Evolutionary conservation across 2,113 vertebrate species (phyloP), one percentile per base, ranked within the genome.

Genomic region (Apodemus speciosus): DNA sequence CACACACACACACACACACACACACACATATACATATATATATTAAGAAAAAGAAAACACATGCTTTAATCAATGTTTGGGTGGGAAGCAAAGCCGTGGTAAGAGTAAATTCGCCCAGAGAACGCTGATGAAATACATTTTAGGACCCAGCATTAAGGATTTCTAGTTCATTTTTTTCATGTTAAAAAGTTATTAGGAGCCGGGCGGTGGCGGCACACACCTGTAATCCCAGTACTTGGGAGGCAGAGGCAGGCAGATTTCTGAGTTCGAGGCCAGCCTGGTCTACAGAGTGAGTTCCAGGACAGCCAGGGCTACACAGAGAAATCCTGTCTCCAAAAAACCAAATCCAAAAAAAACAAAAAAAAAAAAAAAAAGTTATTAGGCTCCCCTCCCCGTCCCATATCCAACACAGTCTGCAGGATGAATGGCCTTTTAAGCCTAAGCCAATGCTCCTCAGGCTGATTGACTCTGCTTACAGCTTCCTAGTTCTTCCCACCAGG

Each of bases 111-210:
- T 77, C 94, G 16, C 60, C 25, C 80, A 85, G 80, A 46, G 62
- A 68, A 40, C 9, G n/a, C 13, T 40, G 23, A 21, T 71, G 49
- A 84, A 76, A 85, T 68, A 91, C 13, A 73, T 35, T 72, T 40
- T 5, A 89, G 84, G 83, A 89, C 43, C 27, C 40, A 60, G 51
- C 58, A 64, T 71, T 76, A 90, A 90, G 88, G 60, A 86, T 53
- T 43, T 71, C 27, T 30, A 56, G 32, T 32, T 91, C 79, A 87
- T 56, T 56, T 56, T 56, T 92, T 95, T 94, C 91, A 80, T 25
- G 71, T 25, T 30, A 20, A 81, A 80, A 32, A 38, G 68, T 71
- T n/a, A 71, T 71, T 69, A 69, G 66, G n/a, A n/a, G n/a, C n/a
- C n/a, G n/a, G n/a, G n/a, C n/a, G n/a, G n/a, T n/a, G n/a, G n/a